These are phyloP conservation scores for Andinoacara biseriatus DNA, from an alignment of 2,113 vertebrate genomes.

Conservation along the genomic window DNA sequence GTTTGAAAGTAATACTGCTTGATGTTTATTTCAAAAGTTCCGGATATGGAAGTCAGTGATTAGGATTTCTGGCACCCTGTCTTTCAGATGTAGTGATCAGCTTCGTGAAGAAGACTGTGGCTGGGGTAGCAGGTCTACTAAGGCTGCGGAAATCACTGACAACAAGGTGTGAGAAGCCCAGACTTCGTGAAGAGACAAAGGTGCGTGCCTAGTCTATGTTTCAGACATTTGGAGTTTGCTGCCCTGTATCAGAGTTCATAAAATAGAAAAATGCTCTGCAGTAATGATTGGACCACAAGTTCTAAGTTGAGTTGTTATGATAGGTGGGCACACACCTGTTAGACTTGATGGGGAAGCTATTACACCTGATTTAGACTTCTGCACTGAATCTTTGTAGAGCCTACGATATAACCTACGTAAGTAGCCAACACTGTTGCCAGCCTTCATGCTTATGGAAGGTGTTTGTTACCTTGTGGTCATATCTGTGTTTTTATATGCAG, in stretches of 20 bases:
- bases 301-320: background rate
- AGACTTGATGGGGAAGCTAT: background rate
- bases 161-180: slow-evolving; percentile 34
- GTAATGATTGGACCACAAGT: background rate
- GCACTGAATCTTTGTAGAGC: too few species aligned
- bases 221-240: background rate
- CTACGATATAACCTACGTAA: too few species aligned
- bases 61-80: background rate
- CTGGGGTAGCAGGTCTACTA: slow-evolving; percentile 75
- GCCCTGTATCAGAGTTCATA: background rate
- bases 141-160: slow-evolving; percentile 56
- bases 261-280: background rate
- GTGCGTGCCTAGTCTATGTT: slow-evolving; percentile 35
- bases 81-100: slow-evolving; percentile 78
- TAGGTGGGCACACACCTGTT: background rate
- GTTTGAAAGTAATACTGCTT: background rate
- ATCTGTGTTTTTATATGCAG: too few species aligned
- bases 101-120: slow-evolving; percentile 80
- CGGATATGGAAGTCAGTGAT: background rate
- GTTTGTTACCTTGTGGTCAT: too few species aligned
- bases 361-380: background rate
- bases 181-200: slow-evolving; percentile 58
- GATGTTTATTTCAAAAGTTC: background rate
- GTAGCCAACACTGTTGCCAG: too few species aligned
- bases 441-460: too few species aligned